phyloP scores from a whole-genome alignment of 2,888 invertebrate genomes.

The Rhagonycha lutea region DNA sequence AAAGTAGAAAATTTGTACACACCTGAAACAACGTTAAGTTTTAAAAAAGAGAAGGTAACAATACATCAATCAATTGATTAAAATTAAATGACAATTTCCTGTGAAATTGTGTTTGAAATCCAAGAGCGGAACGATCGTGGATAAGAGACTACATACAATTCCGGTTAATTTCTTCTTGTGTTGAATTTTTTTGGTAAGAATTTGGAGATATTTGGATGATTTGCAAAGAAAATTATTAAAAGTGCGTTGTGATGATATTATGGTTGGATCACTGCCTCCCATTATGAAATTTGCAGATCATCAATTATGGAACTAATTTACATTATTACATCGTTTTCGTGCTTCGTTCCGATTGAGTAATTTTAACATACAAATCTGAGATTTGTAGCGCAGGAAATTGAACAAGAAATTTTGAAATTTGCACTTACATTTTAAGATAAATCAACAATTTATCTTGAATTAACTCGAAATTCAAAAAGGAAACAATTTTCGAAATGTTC shows the following conservation, averaged over 20 bases:
- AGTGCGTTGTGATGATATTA: neutral
- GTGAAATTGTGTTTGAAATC: neutral
- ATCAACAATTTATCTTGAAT: neutral
- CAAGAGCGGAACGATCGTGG: neutral
- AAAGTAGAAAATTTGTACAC: neutral
- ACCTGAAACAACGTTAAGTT: neutral
- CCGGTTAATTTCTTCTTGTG: neutral
- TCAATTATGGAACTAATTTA: neutral
- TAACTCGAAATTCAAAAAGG: neutral
- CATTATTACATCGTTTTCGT: constrained; percentile 4
- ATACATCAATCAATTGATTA: neutral
- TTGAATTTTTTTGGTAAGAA: neutral
- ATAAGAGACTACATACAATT: neutral
- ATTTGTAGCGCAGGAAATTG: neutral
- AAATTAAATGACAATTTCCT: constrained; percentile 7
- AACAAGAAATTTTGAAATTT: constrained; percentile 1
- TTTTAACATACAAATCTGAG: neutral
- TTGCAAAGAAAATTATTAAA: neutral
- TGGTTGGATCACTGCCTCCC: neutral
- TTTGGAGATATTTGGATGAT: neutral
- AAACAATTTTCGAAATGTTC: constrained; percentile 1
- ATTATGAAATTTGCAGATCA: neutral
- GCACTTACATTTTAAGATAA: neutral
- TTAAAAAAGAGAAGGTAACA: neutral
- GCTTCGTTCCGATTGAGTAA: neutral